Evolutionary conservation across 2,888 invertebrate genomes (phyloP), one percentile per base, ranked within the genome.

Genomic region (Ophion costatus): DNA sequence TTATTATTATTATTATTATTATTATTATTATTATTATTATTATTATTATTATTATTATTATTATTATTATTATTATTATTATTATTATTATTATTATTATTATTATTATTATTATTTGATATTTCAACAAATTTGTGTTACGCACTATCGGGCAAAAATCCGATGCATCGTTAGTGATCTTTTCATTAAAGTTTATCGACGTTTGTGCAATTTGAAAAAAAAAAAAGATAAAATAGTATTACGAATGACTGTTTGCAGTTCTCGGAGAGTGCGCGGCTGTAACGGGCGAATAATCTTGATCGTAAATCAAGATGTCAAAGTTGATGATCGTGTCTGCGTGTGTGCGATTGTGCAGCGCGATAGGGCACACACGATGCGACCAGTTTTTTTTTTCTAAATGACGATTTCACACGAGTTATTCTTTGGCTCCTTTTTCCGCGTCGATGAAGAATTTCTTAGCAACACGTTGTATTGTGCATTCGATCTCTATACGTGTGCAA

Each of bases 281-380:
- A 63, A 20, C 14, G 59, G 73, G 24, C 22, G 56, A 38, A 66
- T 64, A 76, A 76, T 45, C 70, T 71, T 33, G 81, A 76, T 82
- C 76, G 71, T 76, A 82, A 71, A 82, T 82, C 64, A 57, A 64
- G 76, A 76, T 76, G 64, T 64, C 42, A 66, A 69, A 29, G 70
- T 78, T 69, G 67, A 63, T 56, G 45, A 78, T 77, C 70, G 24
- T 22, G 73, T 45, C 59, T 51, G 61, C 45, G 57, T 45, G 66
- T 45, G 59, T n/a, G 59, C 24, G 17, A 38, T 14, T 64, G 17
- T n/a, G 29, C 63, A 64, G 33, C 33, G 9, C 17, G 29, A 4
- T 6, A 38, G 33, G 20, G 20, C 33, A 33, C 22, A 45, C 11
- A 45, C 45, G 38, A 66, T 67, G 42, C 29, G 51, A 10, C 29